phyloP scores from a whole-genome alignment of 2,113 vertebrate genomes.

The Hassar affinis region DNA sequence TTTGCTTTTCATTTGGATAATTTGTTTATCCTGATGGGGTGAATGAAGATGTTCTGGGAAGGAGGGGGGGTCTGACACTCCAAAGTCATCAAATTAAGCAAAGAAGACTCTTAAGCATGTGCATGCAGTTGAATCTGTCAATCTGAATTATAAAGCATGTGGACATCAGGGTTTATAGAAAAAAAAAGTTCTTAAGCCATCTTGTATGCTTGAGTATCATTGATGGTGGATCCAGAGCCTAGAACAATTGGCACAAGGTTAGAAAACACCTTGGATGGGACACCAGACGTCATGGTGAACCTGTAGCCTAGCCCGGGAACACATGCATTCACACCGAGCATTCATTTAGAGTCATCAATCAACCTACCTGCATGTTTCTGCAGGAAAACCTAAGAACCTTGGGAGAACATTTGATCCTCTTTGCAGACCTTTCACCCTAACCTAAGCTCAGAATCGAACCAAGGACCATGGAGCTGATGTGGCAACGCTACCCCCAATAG shows the following conservation, averaged over 20 bases:
- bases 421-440: not conserved
- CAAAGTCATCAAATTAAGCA: conserved; percentile 68
- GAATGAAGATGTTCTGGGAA: conserved; percentile 80
- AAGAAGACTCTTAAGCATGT: conserved; percentile 67
- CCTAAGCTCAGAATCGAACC: not conserved
- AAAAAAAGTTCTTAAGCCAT: too few species aligned
- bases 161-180: conserved; percentile 52
- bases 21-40: conserved; percentile 74
- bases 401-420: not conserved
- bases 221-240: not conserved
- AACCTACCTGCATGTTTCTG: not conserved
- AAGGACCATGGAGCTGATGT: not conserved
- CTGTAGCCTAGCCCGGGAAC: too few species aligned
- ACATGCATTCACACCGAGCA: not conserved
- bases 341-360: not conserved
- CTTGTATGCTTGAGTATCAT: too few species aligned
- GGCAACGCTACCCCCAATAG: too few species aligned
- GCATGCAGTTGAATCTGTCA: conserved; percentile 75
- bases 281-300: not conserved
- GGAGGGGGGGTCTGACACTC: conserved; percentile 70
- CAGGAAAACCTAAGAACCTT: not conserved
- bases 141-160: conserved; percentile 67
- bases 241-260: too few species aligned
- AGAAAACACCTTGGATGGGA: too few species aligned
- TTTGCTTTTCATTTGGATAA: conserved; percentile 87